A percentile compares a stretch with the other conserved stretches of the same genome.
These are phyloP conservation scores for Sinosuthora webbiana DNA, from an alignment of 2,113 vertebrate species.

Conservation along the genomic window DNA sequence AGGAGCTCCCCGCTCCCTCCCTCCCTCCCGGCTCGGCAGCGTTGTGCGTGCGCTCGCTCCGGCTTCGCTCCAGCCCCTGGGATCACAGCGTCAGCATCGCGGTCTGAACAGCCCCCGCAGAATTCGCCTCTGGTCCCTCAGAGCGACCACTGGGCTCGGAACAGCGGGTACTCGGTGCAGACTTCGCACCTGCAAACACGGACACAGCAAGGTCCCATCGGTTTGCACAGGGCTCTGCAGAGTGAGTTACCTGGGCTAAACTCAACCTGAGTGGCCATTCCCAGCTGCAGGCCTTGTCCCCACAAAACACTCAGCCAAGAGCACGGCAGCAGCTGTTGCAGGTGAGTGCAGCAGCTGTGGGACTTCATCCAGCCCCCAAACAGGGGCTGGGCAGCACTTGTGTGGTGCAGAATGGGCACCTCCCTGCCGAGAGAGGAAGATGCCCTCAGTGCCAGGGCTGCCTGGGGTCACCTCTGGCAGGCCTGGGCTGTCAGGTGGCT, in stretches of 20 bases:
- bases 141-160: accelerated
- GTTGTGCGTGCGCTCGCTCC: accelerated
- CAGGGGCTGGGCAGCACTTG: accelerated
- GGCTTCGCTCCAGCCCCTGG: background rate
- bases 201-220: background rate
- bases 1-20: background rate
- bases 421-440: accelerated
- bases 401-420: background rate
- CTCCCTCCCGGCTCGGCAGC: background rate
- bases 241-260: background rate
- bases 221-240: background rate
- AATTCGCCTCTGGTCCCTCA: background rate
- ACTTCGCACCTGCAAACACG: background rate
- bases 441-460: background rate
- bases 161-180: accelerated
- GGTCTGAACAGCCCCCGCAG: accelerated
- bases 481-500: background rate
- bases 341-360: background rate
- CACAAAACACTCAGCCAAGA: background rate
- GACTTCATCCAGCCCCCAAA: background rate
- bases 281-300: background rate
- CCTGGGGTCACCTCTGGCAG: background rate
- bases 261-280: accelerated
- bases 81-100: background rate
- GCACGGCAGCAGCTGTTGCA: accelerated